phyloP scores from a whole-genome alignment of 1,140 invertebrate species.

The Hyles vespertilio region DNA sequence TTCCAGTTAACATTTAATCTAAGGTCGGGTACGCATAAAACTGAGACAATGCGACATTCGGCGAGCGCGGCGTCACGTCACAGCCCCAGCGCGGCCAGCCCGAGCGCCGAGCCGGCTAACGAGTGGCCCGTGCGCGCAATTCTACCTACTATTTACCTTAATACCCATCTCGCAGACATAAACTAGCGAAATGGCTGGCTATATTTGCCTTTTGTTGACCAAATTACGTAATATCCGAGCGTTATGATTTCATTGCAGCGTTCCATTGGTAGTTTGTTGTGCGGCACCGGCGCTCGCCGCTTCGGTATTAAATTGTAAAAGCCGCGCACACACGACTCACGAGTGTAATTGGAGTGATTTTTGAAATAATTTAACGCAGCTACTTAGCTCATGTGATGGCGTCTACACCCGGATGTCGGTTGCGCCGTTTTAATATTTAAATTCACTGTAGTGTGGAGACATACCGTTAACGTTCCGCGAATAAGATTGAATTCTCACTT shows the following conservation, averaged over 20 bases:
- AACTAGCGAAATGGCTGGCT: slow-evolving; percentile 52
- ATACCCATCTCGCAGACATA: slow-evolving; percentile 57
- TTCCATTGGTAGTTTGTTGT: slow-evolving; percentile 3
- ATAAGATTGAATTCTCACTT: slow-evolving; percentile 65
- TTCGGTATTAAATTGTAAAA: slow-evolving; percentile 1
- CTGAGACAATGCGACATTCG: slow-evolving; percentile 68
- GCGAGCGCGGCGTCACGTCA: slow-evolving; percentile 48
- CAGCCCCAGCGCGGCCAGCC: slow-evolving; percentile 10
- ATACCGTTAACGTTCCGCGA: slow-evolving; percentile 49
- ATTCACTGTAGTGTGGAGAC: slow-evolving; percentile 50
- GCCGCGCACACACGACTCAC: slow-evolving; percentile 23
- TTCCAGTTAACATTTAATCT: slow-evolving; percentile 63
- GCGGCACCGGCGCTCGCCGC: neutral
- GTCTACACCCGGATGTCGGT: slow-evolving; percentile 50
- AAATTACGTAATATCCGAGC: slow-evolving; percentile 53
- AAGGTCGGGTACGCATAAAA: slow-evolving; percentile 62
- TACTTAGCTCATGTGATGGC: slow-evolving; percentile 39
- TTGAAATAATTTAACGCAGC: slow-evolving; percentile 31
- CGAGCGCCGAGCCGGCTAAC: slow-evolving; percentile 36
- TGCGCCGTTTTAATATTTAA: slow-evolving; percentile 50
- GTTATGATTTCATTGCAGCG: slow-evolving; percentile 42
- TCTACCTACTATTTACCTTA: slow-evolving; percentile 68
- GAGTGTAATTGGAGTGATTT: slow-evolving; percentile 28
- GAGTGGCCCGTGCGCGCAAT: slow-evolving; percentile 68
- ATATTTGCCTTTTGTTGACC: slow-evolving; percentile 59